Percentiles rank a stretch among this genome's conserved stretches.
Evolutionary conservation across 2,888 invertebrate species (phyloP).

Genomic region (Rhabditoides inermis): DNA sequence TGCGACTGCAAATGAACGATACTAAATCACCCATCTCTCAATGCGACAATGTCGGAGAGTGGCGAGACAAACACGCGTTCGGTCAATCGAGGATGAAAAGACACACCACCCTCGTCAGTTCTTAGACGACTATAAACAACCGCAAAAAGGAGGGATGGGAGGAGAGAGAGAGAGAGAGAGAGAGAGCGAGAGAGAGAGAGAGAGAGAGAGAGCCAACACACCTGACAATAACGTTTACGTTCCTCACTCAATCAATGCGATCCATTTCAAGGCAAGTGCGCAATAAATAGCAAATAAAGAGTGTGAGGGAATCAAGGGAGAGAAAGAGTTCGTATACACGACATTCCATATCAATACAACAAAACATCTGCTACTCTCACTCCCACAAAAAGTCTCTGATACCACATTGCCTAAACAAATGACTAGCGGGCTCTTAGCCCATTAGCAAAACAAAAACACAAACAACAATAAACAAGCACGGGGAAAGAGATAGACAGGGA

Average conservation of each 20-base stretch:
- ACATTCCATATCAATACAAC: too few species aligned
- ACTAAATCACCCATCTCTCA: too few species aligned
- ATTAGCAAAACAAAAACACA: too few species aligned
- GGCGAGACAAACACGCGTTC: too few species aligned
- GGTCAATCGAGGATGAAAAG: background rate
- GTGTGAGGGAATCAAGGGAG: background rate
- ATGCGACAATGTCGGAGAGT: background rate
- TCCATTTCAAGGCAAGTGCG: constrained; percentile 2
- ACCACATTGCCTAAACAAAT: too few species aligned
- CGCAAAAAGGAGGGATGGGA: background rate
- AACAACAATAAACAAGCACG: too few species aligned
- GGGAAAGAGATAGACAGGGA: too few species aligned
- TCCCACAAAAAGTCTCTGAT: too few species aligned
- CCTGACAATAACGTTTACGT: background rate
- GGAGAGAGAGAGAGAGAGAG: constrained; percentile 1
- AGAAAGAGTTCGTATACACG: too few species aligned
- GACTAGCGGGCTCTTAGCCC: too few species aligned
- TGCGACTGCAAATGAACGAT: too few species aligned
- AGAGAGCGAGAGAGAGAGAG: background rate
- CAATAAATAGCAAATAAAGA: constrained; percentile 5
- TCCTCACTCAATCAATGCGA: background rate
- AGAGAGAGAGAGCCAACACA: background rate
- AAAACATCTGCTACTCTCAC: too few species aligned
- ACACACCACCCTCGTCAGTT: background rate
- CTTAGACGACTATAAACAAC: background rate